phyloP scores from a whole-genome alignment of 1,140 invertebrate species.

The Armadillidium nasatum region DNA sequence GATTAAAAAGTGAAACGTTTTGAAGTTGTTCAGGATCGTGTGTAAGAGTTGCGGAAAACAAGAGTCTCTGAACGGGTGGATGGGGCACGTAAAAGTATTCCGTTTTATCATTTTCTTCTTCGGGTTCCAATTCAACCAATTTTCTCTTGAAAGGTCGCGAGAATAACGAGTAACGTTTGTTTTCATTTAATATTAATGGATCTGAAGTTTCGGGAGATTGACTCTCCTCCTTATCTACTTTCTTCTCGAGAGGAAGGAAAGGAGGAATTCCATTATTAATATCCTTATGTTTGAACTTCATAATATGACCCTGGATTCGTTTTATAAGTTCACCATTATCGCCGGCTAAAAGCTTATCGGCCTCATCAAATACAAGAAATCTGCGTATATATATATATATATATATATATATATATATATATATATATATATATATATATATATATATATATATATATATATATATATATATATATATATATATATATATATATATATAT shows the following conservation, averaged over 20 bases:
- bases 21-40: slow-evolving; percentile 92
- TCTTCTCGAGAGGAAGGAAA: background rate
- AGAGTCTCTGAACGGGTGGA: slow-evolving; percentile 75
- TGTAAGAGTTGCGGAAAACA: slow-evolving; percentile 93
- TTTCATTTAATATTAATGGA: background rate
- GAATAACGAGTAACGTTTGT: background rate
- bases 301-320: background rate
- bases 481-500: too few species aligned
- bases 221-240: background rate
- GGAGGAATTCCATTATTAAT: background rate
- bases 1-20: slow-evolving; percentile 79
- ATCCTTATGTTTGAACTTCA: background rate
- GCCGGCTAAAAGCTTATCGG: background rate
- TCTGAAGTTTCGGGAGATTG: background rate
- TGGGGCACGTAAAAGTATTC: slow-evolving; percentile 42
- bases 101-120: background rate
- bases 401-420: too few species aligned
- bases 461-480: too few species aligned
- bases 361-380: background rate
- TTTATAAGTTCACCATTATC: background rate
- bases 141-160: background rate
- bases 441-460: too few species aligned
- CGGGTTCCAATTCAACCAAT: background rate
- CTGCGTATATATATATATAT: background rate
- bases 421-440: too few species aligned